Percentiles rank a stretch among this genome's conserved stretches.
Evolutionary conservation across 2,888 invertebrate genomes (phyloP).

Genomic region (Brachypalpus laphriformis): DNA sequence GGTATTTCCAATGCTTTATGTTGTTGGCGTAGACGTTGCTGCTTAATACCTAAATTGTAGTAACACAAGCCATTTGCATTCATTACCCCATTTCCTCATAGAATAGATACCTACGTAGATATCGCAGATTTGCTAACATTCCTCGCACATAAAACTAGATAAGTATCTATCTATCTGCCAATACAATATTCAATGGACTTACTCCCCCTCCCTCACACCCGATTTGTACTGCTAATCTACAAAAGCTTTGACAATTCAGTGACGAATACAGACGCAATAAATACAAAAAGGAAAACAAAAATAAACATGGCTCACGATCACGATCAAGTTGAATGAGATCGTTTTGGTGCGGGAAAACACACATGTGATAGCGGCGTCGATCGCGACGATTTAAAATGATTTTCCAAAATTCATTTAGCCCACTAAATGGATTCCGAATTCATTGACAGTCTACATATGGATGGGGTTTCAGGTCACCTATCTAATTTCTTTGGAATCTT

Average conservation of each 20-base stretch:
- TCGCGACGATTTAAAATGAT: constrained; percentile 78
- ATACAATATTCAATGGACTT: too few species aligned
- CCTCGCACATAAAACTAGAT: too few species aligned
- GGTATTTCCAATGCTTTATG: too few species aligned
- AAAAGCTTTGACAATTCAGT: neutral
- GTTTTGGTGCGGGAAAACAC: constrained; percentile 24
- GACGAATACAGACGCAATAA: neutral
- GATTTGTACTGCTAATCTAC: too few species aligned
- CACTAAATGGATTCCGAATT: constrained; percentile 56
- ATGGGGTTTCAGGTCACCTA: constrained; percentile 55
- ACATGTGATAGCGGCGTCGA: constrained; percentile 51
- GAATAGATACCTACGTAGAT: too few species aligned
- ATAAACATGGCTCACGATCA: constrained; percentile 27
- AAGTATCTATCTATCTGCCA: too few species aligned
- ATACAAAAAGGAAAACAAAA: constrained; percentile 18
- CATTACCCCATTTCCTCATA: too few species aligned
- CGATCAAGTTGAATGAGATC: constrained; percentile 66
- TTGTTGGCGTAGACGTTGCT: too few species aligned
- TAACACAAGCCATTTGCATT: too few species aligned
- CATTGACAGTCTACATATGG: constrained; percentile 33
- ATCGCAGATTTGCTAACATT: too few species aligned
- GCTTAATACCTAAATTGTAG: too few species aligned
- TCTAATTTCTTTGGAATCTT: constrained; percentile 78
- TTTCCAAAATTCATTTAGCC: constrained; percentile 79
- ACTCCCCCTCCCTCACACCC: too few species aligned